These are phyloP conservation scores for Dolomedes plantarius DNA, from an alignment of 2,888 invertebrate genomes.

Conservation along the genomic window DNA sequence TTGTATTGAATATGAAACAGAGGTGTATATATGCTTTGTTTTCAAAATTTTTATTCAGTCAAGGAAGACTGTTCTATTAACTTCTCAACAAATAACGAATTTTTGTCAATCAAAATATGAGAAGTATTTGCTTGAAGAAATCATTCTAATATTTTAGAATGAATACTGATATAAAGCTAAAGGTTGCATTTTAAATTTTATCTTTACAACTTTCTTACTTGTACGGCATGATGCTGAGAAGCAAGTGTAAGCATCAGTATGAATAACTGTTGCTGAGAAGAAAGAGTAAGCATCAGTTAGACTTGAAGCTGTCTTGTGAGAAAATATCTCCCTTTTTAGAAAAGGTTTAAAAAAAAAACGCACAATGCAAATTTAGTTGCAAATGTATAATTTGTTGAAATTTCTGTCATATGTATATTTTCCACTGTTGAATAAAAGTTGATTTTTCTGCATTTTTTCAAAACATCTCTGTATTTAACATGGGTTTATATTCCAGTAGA, in stretches of 20 bases:
- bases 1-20: not conserved
- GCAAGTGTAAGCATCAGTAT: slow-evolving; percentile 11
- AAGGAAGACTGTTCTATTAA: slow-evolving; percentile 29
- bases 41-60: slow-evolving; percentile 19
- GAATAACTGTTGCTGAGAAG: not conserved
- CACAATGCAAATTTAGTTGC: slow-evolving; percentile 11
- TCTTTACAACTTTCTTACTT: slow-evolving; percentile 4
- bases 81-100: not conserved
- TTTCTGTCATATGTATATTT: not conserved
- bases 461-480: too few species aligned
- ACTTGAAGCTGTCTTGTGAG: not conserved
- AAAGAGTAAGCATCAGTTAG: slow-evolving; percentile 47
- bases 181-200: slow-evolving; percentile 14
- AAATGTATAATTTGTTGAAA: not conserved
- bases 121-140: not conserved
- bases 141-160: not conserved
- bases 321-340: not conserved
- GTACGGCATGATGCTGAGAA: slow-evolving; percentile 50
- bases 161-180: not conserved
- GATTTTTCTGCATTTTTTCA: not conserved
- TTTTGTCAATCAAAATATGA: not conserved
- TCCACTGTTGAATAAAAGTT: slow-evolving; percentile 5
- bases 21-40: not conserved
- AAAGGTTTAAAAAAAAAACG: not conserved
- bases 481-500: too few species aligned